Evolutionary conservation across 2,888 invertebrate species (phyloP).

Genomic region (Seira ritae): DNA sequence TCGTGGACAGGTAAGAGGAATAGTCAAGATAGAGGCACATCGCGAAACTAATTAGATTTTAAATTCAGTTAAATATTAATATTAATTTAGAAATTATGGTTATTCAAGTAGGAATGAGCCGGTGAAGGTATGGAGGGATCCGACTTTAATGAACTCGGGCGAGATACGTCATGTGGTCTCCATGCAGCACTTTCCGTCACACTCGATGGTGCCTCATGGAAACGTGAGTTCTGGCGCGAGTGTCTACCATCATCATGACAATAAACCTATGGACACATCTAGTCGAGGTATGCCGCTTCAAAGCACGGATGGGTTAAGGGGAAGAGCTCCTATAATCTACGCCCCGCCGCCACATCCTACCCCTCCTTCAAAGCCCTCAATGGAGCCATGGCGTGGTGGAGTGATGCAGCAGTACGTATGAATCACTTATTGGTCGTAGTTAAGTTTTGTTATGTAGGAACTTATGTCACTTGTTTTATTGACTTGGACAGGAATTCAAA

Average conservation of each 20-base stretch:
- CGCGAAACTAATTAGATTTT: too few relatives aligned
- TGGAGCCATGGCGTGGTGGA: slow-evolving; percentile 47
- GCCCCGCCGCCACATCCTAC: slow-evolving; percentile 19
- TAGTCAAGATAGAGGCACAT: too few relatives aligned
- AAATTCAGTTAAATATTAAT: background rate
- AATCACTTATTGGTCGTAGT: too few relatives aligned
- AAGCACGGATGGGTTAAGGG: slow-evolving; percentile 38
- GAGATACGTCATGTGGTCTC: slow-evolving; percentile 81
- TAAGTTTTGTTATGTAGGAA: too few relatives aligned
- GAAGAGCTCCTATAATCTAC: slow-evolving; percentile 43
- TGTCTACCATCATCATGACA: slow-evolving; percentile 54
- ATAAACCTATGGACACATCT: slow-evolving; percentile 55
- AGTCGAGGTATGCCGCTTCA: slow-evolving; percentile 38
- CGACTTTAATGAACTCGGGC: slow-evolving; percentile 78
- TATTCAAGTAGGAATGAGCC: slow-evolving; percentile 71
- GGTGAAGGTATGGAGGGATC: slow-evolving; percentile 80
- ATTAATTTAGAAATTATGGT: background rate
- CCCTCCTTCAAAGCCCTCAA: slow-evolving; percentile 23
- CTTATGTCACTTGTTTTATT: too few relatives aligned
- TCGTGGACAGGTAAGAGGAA: slow-evolving; percentile 56
- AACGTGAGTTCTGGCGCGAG: slow-evolving; percentile 37
- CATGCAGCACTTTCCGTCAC: slow-evolving; percentile 77
- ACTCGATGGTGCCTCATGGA: slow-evolving; percentile 71
- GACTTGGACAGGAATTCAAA: slow-evolving; percentile 37
- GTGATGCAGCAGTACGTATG: slow-evolving; percentile 32